Conservation (phyloP, 92 coral and sea anemone genomes). For the Micromussa lordhowensis region DNA sequence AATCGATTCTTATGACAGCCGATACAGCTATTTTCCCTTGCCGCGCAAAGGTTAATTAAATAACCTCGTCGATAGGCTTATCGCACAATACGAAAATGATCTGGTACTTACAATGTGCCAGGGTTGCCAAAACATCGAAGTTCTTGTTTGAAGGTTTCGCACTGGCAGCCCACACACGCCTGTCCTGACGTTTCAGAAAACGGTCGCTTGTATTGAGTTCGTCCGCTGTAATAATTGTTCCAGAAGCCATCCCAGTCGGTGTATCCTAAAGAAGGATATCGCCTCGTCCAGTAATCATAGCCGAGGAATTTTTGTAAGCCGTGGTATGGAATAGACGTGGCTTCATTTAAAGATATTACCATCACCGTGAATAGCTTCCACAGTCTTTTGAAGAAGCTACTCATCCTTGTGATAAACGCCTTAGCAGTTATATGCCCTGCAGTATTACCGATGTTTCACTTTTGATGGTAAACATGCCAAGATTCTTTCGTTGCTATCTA, state of each 20-base stretch:
- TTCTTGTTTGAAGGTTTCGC: slow-evolving; percentile 16
- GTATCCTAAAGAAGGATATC: slow-evolving; percentile 33
- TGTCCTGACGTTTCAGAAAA: slow-evolving; percentile 11
- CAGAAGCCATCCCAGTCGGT: slow-evolving; percentile 53
- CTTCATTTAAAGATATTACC: neutral
- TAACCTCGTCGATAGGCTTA: neutral
- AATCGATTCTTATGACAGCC: neutral
- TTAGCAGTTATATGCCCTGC: neutral
- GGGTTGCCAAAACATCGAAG: slow-evolving; percentile 28
- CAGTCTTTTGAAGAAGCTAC: neutral
- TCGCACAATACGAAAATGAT: neutral
- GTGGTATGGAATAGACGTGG: slow-evolving; percentile 30
- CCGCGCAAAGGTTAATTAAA: neutral
- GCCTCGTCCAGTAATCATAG: slow-evolving; percentile 20
- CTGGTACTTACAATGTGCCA: slow-evolving; percentile 32
- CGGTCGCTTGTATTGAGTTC: slow-evolving; percentile 10
- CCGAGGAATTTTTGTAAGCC: slow-evolving; percentile 29
- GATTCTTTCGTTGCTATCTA: slow-evolving; percentile 38
- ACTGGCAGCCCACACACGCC: slow-evolving; percentile 29
- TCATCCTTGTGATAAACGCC: neutral
- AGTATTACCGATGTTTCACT: neutral
- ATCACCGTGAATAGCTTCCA: neutral
- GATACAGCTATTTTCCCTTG: neutral
- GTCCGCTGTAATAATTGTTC: slow-evolving; percentile 39
- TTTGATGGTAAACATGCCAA: slow-evolving; percentile 23